A percentile compares a stretch with the other conserved stretches of the same genome.
Conservation (phyloP, 2,888 invertebrate species). For the Noctua janthe region DNA sequence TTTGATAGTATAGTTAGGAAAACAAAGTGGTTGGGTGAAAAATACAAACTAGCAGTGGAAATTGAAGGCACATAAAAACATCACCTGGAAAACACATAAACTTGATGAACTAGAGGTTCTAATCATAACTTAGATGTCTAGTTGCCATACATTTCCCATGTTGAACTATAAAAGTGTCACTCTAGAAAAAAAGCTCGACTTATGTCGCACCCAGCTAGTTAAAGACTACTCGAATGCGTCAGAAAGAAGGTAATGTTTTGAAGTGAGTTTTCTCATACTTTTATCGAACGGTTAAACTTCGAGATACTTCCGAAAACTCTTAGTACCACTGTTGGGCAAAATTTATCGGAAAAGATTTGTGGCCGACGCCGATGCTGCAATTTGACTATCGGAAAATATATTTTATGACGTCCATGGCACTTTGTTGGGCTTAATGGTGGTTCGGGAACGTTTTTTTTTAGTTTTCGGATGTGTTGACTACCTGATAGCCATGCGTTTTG, state of each 20-base stretch:
- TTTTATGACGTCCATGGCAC: conserved; percentile 85
- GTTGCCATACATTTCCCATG: not conserved
- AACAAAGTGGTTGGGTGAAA: not conserved
- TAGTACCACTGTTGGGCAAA: conserved; percentile 77
- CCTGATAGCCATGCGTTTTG: conserved; percentile 71
- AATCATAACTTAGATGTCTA: conserved; percentile 5
- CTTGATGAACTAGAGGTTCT: not conserved
- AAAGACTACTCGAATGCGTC: not conserved
- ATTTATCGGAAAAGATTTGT: conserved; percentile 88
- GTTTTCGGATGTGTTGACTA: conserved; percentile 69
- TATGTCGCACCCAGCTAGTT: too few species aligned
- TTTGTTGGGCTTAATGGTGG: conserved; percentile 83
- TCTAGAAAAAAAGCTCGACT: too few species aligned
- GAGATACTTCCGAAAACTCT: conserved; percentile 70
- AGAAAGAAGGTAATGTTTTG: not conserved
- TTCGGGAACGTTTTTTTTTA: conserved; percentile 74
- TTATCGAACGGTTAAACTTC: conserved; percentile 47
- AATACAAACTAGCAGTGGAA: not conserved
- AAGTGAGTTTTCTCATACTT: not conserved
- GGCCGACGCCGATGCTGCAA: conserved; percentile 85
- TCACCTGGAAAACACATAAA: conserved; percentile 4
- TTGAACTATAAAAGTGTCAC: conserved; percentile 11
- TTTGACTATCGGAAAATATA: conserved; percentile 89
- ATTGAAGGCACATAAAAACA: not conserved
- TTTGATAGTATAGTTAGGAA: not conserved